Evolutionary conservation across 2,113 vertebrate genomes (phyloP).

Genomic region (Scomber colias): DNA sequence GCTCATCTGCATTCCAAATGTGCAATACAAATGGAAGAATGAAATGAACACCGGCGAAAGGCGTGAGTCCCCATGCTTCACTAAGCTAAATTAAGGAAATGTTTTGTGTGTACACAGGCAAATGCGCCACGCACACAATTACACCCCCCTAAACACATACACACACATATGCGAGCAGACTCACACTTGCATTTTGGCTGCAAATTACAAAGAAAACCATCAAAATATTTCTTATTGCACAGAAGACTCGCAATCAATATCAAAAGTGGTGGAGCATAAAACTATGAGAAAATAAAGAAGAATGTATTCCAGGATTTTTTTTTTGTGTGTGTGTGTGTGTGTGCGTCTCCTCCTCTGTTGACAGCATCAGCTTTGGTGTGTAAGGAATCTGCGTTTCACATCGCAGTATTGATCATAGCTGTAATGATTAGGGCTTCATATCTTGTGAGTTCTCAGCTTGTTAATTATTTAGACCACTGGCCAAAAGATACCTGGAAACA

Average conservation of each 20-base stretch:
- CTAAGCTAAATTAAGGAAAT: constrained; percentile 75
- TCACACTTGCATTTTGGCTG: constrained; percentile 25
- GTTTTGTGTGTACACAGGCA: constrained; percentile 44
- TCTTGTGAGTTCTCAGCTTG: constrained; percentile 6
- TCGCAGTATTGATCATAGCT: constrained; percentile 18
- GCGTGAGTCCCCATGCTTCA: constrained; percentile 70
- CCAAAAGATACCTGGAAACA: constrained; percentile 21
- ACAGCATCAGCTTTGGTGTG: constrained; percentile 5
- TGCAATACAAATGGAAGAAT: constrained; percentile 67
- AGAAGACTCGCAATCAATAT: constrained; percentile 48
- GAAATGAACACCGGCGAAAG: constrained; percentile 68
- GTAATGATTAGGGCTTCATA: constrained; percentile 14
- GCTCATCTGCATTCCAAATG: constrained; percentile 77
- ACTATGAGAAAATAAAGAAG: constrained; percentile 41
- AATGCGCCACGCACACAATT: constrained; percentile 19
- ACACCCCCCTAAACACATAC: constrained; percentile 11
- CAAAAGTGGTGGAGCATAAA: constrained; percentile 49
- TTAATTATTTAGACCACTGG: constrained; percentile 36
- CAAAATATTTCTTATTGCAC: constrained; percentile 45
- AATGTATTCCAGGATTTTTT: constrained; percentile 23
- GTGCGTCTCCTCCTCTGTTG: constrained; percentile 12
- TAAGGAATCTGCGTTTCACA: constrained; percentile 15
- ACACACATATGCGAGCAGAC: constrained; percentile 21
- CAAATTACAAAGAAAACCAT: constrained; percentile 64
- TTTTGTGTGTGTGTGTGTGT: neutral